Conservation (phyloP, 1,140 invertebrate genomes). For the Hypsibius dujardini region DNA sequence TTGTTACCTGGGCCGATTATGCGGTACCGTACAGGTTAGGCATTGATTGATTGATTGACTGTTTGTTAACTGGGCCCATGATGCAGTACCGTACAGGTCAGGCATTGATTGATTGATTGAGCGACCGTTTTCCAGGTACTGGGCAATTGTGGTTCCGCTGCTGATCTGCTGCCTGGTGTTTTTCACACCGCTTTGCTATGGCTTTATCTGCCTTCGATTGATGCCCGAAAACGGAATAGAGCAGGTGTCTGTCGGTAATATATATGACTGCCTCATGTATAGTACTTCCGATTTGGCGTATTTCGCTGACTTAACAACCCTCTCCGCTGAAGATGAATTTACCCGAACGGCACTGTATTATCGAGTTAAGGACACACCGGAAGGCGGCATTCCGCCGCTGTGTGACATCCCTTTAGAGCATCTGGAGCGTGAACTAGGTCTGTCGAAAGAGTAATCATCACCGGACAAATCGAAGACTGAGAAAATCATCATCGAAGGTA, state of each 20-base stretch:
- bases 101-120: neutral
- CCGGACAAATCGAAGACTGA: neutral
- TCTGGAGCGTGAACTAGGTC: neutral
- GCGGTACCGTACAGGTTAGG: too few relatives aligned
- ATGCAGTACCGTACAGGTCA: neutral
- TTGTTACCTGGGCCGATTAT: too few relatives aligned
- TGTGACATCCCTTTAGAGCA: neutral
- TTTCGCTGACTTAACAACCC: neutral
- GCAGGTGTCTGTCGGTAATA: neutral
- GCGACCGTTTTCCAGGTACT: neutral
- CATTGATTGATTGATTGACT: too few relatives aligned
- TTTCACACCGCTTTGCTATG: neutral
- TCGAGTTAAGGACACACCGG: neutral
- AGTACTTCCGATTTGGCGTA: neutral
- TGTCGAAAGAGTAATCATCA: neutral
- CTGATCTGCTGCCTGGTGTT: neutral
- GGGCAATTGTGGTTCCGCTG: neutral
- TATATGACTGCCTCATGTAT: neutral
- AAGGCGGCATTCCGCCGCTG: conserved; percentile 5
- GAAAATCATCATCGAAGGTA: neutral
- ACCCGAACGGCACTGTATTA: neutral
- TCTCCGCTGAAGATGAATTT: neutral
- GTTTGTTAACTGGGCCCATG: neutral
- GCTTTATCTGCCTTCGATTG: conserved; percentile 4
- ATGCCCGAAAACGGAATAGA: neutral